These are phyloP conservation scores for Drosophila maculinotata DNA, from an alignment of 2,888 invertebrate species.

Conservation along the genomic window DNA sequence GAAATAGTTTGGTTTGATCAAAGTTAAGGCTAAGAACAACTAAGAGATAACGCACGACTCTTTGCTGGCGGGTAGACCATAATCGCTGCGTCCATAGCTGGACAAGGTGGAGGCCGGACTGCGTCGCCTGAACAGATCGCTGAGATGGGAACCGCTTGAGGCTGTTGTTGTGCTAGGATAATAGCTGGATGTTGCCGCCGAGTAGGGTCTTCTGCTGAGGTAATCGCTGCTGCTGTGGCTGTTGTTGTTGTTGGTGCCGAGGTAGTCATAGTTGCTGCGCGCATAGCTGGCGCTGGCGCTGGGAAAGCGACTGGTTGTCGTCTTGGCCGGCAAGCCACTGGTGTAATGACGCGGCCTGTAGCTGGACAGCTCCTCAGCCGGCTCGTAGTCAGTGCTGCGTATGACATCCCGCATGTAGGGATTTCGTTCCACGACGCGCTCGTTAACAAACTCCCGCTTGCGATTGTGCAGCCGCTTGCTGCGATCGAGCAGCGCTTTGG, in stretches of 20 bases:
- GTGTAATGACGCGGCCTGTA: constrained; percentile 77
- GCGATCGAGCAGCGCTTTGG: constrained; percentile 82
- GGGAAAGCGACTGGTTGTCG: constrained; percentile 76
- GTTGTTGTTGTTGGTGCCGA: too few relatives aligned
- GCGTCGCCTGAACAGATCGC: constrained; percentile 80
- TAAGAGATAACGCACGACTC: constrained; percentile 84
- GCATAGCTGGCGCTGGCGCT: constrained; percentile 55
- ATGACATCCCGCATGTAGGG: constrained; percentile 84
- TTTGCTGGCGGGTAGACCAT: constrained; percentile 77
- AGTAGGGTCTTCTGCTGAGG: constrained; percentile 51
- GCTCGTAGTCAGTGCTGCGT: constrained; percentile 58
- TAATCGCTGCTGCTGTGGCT: constrained; percentile 40
- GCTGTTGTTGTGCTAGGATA: constrained; percentile 44
- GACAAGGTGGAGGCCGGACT: constrained; percentile 70
- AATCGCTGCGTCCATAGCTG: too few relatives aligned
- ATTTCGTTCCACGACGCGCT: constrained; percentile 84
- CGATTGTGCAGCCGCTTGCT: constrained; percentile 83
- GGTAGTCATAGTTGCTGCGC: constrained; percentile 62
- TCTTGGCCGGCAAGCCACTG: constrained; percentile 23
- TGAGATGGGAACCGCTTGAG: constrained; percentile 69
- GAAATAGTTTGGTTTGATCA: constrained; percentile 56
- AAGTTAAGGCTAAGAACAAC: constrained; percentile 37
- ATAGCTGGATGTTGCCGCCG: constrained; percentile 36
- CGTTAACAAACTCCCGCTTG: constrained; percentile 84
- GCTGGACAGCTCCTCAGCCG: constrained; percentile 68